Conservation (phyloP, 2,113 vertebrate species). For the Phyllopteryx taeniolatus region DNA sequence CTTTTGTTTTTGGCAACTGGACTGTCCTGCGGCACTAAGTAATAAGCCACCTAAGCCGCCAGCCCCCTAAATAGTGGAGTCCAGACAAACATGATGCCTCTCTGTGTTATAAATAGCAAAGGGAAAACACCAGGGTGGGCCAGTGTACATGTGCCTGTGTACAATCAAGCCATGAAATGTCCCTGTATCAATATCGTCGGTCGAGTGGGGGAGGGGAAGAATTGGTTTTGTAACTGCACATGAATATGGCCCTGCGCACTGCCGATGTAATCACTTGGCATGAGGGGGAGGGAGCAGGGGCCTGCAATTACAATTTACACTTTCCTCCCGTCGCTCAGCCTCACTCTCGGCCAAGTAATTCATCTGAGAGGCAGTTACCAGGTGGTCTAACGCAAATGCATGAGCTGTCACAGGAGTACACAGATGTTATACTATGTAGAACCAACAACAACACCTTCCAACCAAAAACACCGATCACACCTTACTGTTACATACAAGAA, state of each 20-base stretch:
- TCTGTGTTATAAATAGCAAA: conserved; percentile 24
- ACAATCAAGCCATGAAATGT: conserved; percentile 59
- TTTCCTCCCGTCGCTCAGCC: conserved; percentile 54
- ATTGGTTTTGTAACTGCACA: conserved; percentile 36
- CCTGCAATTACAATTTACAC: conserved; percentile 75
- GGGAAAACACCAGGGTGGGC: conserved; percentile 9
- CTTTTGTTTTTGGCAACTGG: conserved; percentile 48
- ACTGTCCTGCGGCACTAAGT: conserved; percentile 26
- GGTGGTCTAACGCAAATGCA: conserved; percentile 62
- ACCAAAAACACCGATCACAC: not conserved
- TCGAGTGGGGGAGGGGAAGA: conserved; percentile 32
- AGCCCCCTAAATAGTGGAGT: conserved; percentile 30
- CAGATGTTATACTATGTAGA: not conserved
- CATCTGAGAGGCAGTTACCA: conserved; percentile 71
- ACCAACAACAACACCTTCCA: not conserved
- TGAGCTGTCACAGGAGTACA: conserved; percentile 58
- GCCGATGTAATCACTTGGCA: conserved; percentile 69
- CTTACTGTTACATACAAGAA: not conserved
- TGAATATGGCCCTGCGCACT: conserved; percentile 56
- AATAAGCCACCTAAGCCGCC: conserved; percentile 52
- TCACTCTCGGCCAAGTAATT: conserved; percentile 65
- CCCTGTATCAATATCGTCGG: conserved; percentile 48
- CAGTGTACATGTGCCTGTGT: conserved; percentile 29
- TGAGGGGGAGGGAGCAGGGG: conserved; percentile 21
- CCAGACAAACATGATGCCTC: conserved; percentile 22